Base-by-base conservation (phyloP, 2,888 invertebrate species). In the Hypercompe scribonia region DNA sequence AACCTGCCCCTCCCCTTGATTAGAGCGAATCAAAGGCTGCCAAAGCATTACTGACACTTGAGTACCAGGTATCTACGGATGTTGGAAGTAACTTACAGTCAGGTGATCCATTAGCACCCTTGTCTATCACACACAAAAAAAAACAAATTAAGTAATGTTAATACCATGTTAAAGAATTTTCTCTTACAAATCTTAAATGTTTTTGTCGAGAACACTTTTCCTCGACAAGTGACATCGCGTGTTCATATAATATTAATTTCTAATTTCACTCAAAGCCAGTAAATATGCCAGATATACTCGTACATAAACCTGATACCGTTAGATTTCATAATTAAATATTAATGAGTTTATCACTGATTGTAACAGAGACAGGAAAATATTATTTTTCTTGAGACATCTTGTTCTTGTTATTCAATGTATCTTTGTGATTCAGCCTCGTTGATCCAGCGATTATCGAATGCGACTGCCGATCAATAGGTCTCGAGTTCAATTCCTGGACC, bases 211-310 rank as follows among this genome's bases (percentile, higher is more conserved):
- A 67, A 50, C 3, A 66, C 13, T 50, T 11, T 50, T 33, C 28
- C 46, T 34, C 33, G 21, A 33, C 34, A 34, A 7, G 50, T 15
- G 50, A 67, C 50, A 67, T 67, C 42, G 24, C 21, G 1, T 10
- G 7, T 33, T 67, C 24, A 67, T 67, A 33, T 67, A 67, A 34
- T 67, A 67, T 67, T 67, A 50, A 67, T 67, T 67, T 67, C 21
- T 67, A 67, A 67, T 67, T 24, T 46, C 42, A 50, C 33, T 33
- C 15, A 33, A 67, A 67, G 33, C 67, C 24, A 11, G 67, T 42
- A 10, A 66, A 42, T 3, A 31, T 24, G 2, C 15, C 24, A 31
- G 34, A 50, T 67, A 67, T 24, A 33, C n/a, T n/a, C n/a, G n/a
- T n/a, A n/a, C 50, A n/a, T 67, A 2, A 34, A 31, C 1, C 46